A percentile compares a stretch with the other conserved stretches of the same genome.
phyloP scores from a whole-genome alignment of 2,888 invertebrate genomes.

The Tenthredo notha region DNA sequence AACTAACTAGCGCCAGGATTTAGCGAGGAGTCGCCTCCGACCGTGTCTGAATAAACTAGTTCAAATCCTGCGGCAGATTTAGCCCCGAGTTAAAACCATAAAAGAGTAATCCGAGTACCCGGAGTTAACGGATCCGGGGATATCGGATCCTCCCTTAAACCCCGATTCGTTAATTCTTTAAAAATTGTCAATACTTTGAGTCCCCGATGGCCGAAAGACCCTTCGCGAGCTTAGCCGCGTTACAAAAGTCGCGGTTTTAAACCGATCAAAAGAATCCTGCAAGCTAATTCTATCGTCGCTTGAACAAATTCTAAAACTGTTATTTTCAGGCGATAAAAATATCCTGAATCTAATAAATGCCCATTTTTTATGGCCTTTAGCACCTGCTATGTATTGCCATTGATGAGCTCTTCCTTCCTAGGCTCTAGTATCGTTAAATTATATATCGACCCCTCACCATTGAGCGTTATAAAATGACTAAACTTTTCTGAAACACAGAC shows the following conservation, averaged over 20 bases:
- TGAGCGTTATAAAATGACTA: constrained; percentile 73
- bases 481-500: constrained; percentile 73
- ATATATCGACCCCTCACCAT: constrained; percentile 72
- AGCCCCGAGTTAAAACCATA: background rate
- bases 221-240: background rate
- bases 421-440: constrained; percentile 66
- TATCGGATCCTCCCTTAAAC: background rate
- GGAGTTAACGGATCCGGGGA: background rate
- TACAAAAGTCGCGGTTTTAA: background rate
- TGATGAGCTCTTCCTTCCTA: background rate
- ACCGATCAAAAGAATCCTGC: background rate
- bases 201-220: background rate
- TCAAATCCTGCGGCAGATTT: background rate
- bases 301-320: background rate
- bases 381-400: background rate
- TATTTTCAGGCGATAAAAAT: background rate
- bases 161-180: background rate
- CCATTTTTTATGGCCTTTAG: background rate
- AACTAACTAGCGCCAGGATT: no score
- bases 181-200: background rate
- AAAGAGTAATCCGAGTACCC: background rate
- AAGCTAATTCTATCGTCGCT: background rate
- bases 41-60: background rate
- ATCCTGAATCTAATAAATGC: background rate
- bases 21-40: no score